Evolutionary conservation across 2,888 invertebrate species (phyloP), one percentile per base, ranked within the genome.

Genomic region (Lasioglossum marginatum): DNA sequence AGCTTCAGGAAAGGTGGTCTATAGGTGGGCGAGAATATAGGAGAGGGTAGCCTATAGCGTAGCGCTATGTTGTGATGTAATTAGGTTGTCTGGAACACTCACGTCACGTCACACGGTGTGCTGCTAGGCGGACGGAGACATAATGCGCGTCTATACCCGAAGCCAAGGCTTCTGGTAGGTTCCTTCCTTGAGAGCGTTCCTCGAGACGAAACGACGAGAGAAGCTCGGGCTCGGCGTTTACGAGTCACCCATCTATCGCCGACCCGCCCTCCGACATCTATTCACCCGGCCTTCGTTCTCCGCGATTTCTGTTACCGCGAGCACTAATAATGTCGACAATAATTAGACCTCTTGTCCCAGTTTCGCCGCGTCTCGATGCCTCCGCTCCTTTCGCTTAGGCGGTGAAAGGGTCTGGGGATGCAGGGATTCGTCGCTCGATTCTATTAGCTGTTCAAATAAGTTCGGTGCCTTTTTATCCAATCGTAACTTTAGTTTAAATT

Each of bases 51-150:
- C 84, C 87, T 89, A 87, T 78, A 87, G 82, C 87, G 79, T 75
- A 82, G 83, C 82, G 86, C 90, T 90, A 89, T 93, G 92, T 93
- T 93, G 92, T 93, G 94, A 94, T 93, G 95, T 96, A 96, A 96
- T 96, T 96, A 96, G 95, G 95, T 95, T 96, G 96, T 96, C 96
- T 95, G 94, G 94, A 96, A 95, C 96, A 96, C 95, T 95, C 96
- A 92, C 94, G 95, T 94, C 95, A 95, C 94, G 94, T 94, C 94
- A 94, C 93, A 94, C 92, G 89, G 90, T 89, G 92, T 90, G 92
- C 90, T 93, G 91, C 93, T 92, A 92, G 93, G 92, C 93, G 92
- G 92, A 92, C 92, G 93, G 93, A 93, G 93, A 94, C 94, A 94
- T 94, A 94, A 94, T 94, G 92, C 91, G 90, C 92, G 92, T 90